Percentiles rank a stretch among this genome's conserved stretches.
Conservation (phyloP, 2,888 invertebrate species). For the Scaptomyza flava region DNA sequence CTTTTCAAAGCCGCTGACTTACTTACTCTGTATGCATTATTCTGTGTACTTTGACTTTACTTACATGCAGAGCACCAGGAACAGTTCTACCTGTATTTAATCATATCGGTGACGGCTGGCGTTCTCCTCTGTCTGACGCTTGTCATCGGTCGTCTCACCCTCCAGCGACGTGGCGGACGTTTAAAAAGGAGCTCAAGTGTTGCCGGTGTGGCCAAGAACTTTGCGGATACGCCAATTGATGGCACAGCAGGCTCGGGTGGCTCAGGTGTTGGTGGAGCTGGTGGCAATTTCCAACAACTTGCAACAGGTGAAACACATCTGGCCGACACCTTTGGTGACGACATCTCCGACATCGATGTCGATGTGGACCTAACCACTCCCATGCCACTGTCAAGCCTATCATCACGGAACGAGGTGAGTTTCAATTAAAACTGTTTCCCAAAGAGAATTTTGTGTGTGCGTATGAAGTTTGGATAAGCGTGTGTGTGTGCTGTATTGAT, state of each 20-base stretch:
- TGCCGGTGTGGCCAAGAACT: constrained; percentile 60
- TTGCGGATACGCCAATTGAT: constrained; percentile 53
- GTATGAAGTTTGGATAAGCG: background rate
- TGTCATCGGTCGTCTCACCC: constrained; percentile 89
- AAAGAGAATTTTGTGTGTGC: background rate
- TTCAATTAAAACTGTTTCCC: constrained; percentile 12
- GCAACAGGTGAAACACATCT: constrained; percentile 90
- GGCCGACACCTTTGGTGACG: constrained; percentile 92
- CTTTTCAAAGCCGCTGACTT: constrained; percentile 17
- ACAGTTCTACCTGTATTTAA: constrained; percentile 92
- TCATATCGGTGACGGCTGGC: constrained; percentile 90
- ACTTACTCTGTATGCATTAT: constrained; percentile 29
- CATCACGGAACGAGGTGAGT: constrained; percentile 83
- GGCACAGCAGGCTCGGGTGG: constrained; percentile 37
- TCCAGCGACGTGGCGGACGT: constrained; percentile 86
- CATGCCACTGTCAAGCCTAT: constrained; percentile 85
- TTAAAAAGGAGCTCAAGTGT: constrained; percentile 78
- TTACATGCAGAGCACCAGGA: constrained; percentile 82
- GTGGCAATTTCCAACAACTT: constrained; percentile 87
- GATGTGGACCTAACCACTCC: constrained; percentile 89
- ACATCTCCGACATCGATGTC: constrained; percentile 92
- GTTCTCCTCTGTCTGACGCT: constrained; percentile 90
- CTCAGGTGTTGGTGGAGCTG: constrained; percentile 53
- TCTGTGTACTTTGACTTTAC: constrained; percentile 11
- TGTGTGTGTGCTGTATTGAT: constrained; percentile 4